Evolutionary conservation across 2,797 vertebrate genomes (phyloP), one percentile per base, ranked within the genome.

Genomic region (Aselliscus stoliczkanus): DNA sequence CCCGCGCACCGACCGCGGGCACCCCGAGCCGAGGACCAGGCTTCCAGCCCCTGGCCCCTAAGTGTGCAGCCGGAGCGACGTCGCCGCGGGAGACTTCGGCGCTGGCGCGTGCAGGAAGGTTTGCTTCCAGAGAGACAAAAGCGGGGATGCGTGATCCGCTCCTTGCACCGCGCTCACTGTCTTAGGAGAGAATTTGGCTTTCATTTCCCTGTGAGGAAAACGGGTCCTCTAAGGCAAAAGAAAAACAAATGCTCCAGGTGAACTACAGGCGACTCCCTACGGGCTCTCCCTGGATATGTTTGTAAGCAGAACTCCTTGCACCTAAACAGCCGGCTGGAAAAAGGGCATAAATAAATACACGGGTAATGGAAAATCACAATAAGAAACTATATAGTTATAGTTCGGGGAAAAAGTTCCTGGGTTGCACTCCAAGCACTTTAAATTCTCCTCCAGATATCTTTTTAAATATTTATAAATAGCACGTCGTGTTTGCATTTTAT

Each of bases 361-460:
- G 14, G 75, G 77, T 11, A 17, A 39, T 54, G 69, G 93, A 76
- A 97, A 93, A 96, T 67, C 90, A 93, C 72, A 92, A 82, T 76
- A 91, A 95, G 82, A 44, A 81, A 52, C 84, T 3, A 83, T 94
- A 42, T 64, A 96, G 96, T 88, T n/a, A 86, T 65, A 94, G 84
- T 37, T 97, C 27, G 39, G 37, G 52, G 77, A 94, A 88, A 98
- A 98, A 98, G 98, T 98, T 98, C 95, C 67, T 92, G 93, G 77
- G 80, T 95, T 96, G 80, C 96, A 85, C 83, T 2, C 23, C 2
- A 56, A 73, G 44, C 77, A 82, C 17, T 75, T 42, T 93, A 72
- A 60, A 91, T 97, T 95, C 94, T 93, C 82, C 27, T n/a, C 11
- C 34, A 65, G 44, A 37, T 54, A 64, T 3, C 92, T 97, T 67